Conservation (phyloP, 2,113 vertebrate genomes). For the Glaucomys volans region DNA sequence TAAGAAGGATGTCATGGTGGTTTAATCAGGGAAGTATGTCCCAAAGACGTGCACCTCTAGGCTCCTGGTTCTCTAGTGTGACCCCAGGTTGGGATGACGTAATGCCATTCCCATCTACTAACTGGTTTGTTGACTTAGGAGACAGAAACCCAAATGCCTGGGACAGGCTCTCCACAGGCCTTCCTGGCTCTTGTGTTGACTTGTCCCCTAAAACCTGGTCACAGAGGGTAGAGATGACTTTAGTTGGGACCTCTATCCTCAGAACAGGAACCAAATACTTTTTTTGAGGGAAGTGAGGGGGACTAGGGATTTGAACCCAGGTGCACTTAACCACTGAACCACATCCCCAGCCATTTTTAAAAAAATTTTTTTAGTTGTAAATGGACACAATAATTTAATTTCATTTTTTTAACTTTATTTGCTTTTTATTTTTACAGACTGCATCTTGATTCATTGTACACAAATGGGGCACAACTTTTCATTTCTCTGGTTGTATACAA, state of each 20-base stretch:
- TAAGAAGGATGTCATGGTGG: not conserved
- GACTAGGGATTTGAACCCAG: no score
- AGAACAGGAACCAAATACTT: not conserved
- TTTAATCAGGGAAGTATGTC: conserved; percentile 56
- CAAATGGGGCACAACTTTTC: no score
- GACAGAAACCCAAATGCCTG: conserved; percentile 45
- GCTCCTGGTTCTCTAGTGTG: not conserved
- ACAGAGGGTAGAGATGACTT: not conserved
- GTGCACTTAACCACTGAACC: no score
- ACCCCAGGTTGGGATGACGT: conserved; percentile 3
- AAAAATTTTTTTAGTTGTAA: no score
- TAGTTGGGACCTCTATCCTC: not conserved
- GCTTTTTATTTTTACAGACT: no score
- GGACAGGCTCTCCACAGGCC: not conserved
- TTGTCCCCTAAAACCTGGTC: not conserved
- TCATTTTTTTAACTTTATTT: no score
- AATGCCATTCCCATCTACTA: conserved; percentile 39
- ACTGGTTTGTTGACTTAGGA: conserved; percentile 1
- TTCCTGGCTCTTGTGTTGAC: not conserved
- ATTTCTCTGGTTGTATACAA: no score
- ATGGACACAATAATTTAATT: no score
- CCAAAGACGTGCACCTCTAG: not conserved
- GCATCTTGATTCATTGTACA: no score
- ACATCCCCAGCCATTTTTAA: no score
- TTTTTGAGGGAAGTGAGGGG: no score